Base-by-base conservation (phyloP, 2,113 vertebrate genomes). In the Carollia perspicillata region DNA sequence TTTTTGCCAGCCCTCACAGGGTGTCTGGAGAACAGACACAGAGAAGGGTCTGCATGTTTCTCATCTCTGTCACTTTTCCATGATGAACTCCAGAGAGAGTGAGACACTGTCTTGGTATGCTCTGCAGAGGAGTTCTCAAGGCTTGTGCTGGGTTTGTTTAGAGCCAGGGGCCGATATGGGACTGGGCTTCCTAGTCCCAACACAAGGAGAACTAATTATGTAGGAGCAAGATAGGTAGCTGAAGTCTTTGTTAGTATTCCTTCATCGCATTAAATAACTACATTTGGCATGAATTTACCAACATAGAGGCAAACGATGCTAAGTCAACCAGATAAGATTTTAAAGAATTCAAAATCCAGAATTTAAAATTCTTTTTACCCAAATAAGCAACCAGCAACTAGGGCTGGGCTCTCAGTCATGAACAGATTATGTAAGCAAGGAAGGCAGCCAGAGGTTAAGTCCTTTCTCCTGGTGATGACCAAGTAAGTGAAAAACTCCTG, bases 91-190 rank as follows among this genome's bases (percentile, higher is more conserved):
- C 95, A 95, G 63, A 66, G 80, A 89, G 53, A 49, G 49, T 95
- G 97, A 98, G 93, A 95, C 93, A 95, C 28, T 55, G 90, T 96
- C 94, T 95, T 89, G 95, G 90, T 95, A 97, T 97, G 95, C 93
- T 72, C 63, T 81, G 60, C 33, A 37, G 81, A 88, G 68, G 60
- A 47, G 5, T 16, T 92, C 66, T 72, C 58, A 92, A 42, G 11
- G 23, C 20, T 86, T 55, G 44, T 9, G 11, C 53, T 89, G 84
- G 3, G 8, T 81, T 84, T 96, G 14, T 92, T 94, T 86, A 47
- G 84, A 95, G 60, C 28, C 51, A 44, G 44, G 5, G 69, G 53
- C 23, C 93, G 71, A 90, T 35, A 69, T 37, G 79, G 49, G 66
- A 40, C 81, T 28, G 26, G 3, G 4, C 9, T 90, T 69, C 58